Evolutionary conservation across 1,140 invertebrate genomes (phyloP), one percentile per base, ranked within the genome.

Genomic region (Kradibia gibbosae): DNA sequence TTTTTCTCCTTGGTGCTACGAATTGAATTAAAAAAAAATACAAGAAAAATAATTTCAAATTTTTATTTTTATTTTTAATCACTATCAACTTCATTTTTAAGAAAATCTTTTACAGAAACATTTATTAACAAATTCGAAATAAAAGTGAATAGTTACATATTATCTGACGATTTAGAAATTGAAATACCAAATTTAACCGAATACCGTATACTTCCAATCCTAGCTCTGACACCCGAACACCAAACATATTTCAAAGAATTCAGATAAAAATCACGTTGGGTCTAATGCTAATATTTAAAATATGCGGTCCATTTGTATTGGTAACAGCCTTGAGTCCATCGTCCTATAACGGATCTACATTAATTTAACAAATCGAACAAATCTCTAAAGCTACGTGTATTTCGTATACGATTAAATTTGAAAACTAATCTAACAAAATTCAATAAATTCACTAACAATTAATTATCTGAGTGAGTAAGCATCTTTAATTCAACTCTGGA

Each of bases 171-270:
- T 36, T 67, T n/a, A 20, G n/a, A 72, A 48, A 72, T 36, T 1
- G 42, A 72, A 25, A 72, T 28, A 0, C 42, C 42, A n/a, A 45
- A 71, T 53, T 60, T 60, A 22, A 60, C 28, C 31, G 3, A 7
- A 62, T 62, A 36, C 15, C 60, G 60, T n/a, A 62, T 7, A 34
- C 3, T 34, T 11, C n/a, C 22, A 67, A 67, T 39, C 11, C 34
- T 67, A 13, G 36, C 34, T 20, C 22, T 55, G 55, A 10, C 13
- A 39, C 20, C 31, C 34, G n/a, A 36, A 39, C 28, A 20, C 11
- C 55, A 42, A 36, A n/a, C n/a, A n/a, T n/a, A n/a, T n/a, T 75
- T 75, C 55, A n/a, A 75, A 75, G 73, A 39, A 60, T 36, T 13
- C 20, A 60, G 73, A 75, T 75, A 75, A 75, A 55, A 60, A 75